Percentiles rank a stretch among this genome's conserved stretches.
These are phyloP conservation scores for Brassicogethes aeneus DNA, from an alignment of 2,888 invertebrate species.

Conservation along the genomic window DNA sequence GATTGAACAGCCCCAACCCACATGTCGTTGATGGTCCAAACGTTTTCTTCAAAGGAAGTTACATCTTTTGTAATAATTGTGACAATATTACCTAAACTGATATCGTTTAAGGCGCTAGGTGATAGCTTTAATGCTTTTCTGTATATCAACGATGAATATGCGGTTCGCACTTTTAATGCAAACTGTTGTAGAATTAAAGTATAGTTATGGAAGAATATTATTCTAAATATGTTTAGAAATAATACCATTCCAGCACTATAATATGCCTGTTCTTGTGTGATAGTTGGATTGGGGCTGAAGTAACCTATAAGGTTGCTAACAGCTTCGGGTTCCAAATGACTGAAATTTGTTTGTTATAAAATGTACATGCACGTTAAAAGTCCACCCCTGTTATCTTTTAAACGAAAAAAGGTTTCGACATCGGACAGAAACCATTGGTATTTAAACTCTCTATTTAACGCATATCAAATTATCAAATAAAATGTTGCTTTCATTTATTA, in stretches of 20 bases:
- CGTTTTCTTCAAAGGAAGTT: conserved; percentile 83
- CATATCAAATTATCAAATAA: no score
- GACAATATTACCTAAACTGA: conserved; percentile 62
- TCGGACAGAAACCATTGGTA: no score
- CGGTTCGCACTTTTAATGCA: conserved; percentile 73
- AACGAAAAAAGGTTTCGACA: no score
- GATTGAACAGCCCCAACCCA: conserved; percentile 70
- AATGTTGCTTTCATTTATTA: no score
- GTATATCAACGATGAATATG: conserved; percentile 73
- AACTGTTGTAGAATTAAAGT: conserved; percentile 71
- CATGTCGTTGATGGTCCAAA: conserved; percentile 58
- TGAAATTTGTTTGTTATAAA: no score
- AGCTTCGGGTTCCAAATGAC: background rate
- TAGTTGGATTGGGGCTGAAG: background rate
- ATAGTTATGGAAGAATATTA: conserved; percentile 62
- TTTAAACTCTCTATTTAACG: no score
- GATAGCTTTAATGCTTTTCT: conserved; percentile 47
- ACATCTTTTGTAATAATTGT: conserved; percentile 92
- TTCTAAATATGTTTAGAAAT: conserved; percentile 58
- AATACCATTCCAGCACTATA: conserved; percentile 65
- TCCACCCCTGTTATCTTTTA: no score
- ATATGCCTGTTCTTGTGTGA: conserved; percentile 49
- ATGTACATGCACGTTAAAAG: no score
- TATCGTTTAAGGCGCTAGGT: conserved; percentile 53
- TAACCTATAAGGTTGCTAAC: background rate